Conservation (phyloP, 1,140 invertebrate species). For the Acarapis woodi region DNA sequence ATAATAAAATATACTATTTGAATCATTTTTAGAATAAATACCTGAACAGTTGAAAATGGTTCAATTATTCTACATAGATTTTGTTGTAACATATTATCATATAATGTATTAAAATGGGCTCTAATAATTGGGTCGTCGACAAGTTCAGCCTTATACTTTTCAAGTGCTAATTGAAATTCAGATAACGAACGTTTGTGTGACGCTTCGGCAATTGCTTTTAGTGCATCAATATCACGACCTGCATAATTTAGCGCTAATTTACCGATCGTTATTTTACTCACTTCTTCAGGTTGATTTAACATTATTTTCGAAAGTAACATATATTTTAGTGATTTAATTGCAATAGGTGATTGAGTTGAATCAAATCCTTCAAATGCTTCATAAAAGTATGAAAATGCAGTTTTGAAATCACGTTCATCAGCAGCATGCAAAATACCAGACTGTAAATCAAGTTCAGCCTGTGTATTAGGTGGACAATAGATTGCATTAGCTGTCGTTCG, state of each 20-base stretch:
- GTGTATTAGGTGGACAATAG: constrained; percentile 92
- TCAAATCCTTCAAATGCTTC: constrained; percentile 99
- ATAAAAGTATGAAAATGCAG: constrained; percentile 98
- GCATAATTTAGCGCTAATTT: constrained; percentile 90
- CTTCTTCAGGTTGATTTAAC: constrained; percentile 75
- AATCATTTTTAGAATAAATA: constrained; percentile 24
- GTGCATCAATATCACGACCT: constrained; percentile 79
- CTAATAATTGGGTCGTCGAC: constrained; percentile 85
- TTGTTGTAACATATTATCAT: constrained; percentile 96
- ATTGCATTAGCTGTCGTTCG: constrained; percentile 96
- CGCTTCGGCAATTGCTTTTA: constrained; percentile 82
- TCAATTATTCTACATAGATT: constrained; percentile 95
- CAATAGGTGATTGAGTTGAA: constrained; percentile 67
- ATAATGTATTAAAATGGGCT: constrained; percentile 79
- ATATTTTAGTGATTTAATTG: constrained; percentile 79
- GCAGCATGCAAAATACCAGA: constrained; percentile 95
- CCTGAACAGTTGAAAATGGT: constrained; percentile 88
- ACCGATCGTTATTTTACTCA: constrained; percentile 72
- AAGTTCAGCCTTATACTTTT: constrained; percentile 56
- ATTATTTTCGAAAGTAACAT: constrained; percentile 98
- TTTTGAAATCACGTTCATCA: constrained; percentile 97
- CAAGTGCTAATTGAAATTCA: constrained; percentile 52
- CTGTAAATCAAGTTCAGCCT: constrained; percentile 82
- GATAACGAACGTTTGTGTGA: constrained; percentile 83
- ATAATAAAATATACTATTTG: too few species aligned